Percentiles rank a stretch among this genome's conserved stretches.
Evolutionary conservation across 2,113 vertebrate species (phyloP).

Genomic region (Copsychus sechellarum): DNA sequence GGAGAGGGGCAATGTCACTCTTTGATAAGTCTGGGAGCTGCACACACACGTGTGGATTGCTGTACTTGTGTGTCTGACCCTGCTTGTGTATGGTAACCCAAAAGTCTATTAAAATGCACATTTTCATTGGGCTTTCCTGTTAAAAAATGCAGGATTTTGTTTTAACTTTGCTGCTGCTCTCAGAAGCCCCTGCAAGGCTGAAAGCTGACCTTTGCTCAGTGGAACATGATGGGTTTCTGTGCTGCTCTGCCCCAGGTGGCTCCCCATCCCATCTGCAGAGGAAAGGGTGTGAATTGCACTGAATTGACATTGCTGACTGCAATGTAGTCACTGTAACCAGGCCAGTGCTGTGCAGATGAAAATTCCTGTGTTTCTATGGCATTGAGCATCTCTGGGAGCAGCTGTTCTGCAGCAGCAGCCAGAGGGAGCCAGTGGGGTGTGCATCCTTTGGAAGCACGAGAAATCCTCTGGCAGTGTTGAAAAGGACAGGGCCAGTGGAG

Average conservation of each 20-base stretch:
- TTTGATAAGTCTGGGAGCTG: neutral
- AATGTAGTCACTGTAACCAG: neutral
- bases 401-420: neutral
- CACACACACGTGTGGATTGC: accelerated
- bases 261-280: neutral
- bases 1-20: neutral
- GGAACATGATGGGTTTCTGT: accelerated
- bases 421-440: neutral
- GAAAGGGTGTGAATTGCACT: neutral
- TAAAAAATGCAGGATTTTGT: neutral
- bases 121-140: neutral
- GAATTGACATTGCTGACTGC: neutral
- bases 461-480: neutral
- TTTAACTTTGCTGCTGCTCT: neutral
- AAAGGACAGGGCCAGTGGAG: neutral
- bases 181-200: neutral
- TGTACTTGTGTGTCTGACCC: neutral
- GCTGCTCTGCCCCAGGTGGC: too few species aligned
- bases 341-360: neutral
- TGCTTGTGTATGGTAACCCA: neutral
- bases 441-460: neutral
- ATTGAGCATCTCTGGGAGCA: neutral
- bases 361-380: accelerated
- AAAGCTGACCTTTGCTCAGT: neutral
- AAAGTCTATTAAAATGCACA: accelerated